Evolutionary conservation across 2,888 invertebrate species (phyloP).

Genomic region (Watsonalla binaria): DNA sequence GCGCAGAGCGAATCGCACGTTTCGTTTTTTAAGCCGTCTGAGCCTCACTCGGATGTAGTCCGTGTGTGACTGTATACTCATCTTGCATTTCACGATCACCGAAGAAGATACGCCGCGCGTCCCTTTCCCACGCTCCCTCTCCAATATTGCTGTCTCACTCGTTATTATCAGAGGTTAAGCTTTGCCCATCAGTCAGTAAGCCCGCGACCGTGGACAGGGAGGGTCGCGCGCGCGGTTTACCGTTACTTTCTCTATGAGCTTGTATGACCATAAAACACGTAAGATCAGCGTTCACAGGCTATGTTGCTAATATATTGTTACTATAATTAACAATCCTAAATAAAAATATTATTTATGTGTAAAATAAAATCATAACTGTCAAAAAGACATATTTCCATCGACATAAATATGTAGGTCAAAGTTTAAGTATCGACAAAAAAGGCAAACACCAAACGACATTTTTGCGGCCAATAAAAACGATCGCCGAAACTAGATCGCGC

Average conservation of each 20-base stretch:
- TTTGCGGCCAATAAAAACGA: slow-evolving; percentile 33
- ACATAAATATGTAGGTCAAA: slow-evolving; percentile 40
- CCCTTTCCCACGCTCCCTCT: slow-evolving; percentile 37
- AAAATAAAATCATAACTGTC: neutral
- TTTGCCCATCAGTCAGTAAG: slow-evolving; percentile 74
- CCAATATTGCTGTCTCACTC: slow-evolving; percentile 51
- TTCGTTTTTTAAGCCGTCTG: slow-evolving; percentile 65
- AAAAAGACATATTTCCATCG: neutral
- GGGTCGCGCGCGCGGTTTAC: slow-evolving; percentile 57
- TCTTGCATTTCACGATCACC: slow-evolving; percentile 76
- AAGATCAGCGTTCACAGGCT: slow-evolving; percentile 16
- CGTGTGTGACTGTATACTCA: slow-evolving; percentile 77
- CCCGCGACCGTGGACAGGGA: slow-evolving; percentile 65
- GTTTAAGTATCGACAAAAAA: slow-evolving; percentile 27
- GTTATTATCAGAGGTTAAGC: slow-evolving; percentile 77
- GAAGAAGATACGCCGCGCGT: slow-evolving; percentile 70
- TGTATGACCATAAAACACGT: slow-evolving; percentile 58
- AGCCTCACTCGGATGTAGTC: slow-evolving; percentile 74
- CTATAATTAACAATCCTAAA: neutral
- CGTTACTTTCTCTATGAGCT: slow-evolving; percentile 63
- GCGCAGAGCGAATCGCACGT: slow-evolving; percentile 60
- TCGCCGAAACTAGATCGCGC: slow-evolving; percentile 52
- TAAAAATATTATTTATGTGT: too few relatives aligned
- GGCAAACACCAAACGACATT: slow-evolving; percentile 44
- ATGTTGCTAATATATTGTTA: neutral